These are phyloP conservation scores for Metridium senile DNA, from an alignment of 92 coral and sea anemone species.

Conservation along the genomic window DNA sequence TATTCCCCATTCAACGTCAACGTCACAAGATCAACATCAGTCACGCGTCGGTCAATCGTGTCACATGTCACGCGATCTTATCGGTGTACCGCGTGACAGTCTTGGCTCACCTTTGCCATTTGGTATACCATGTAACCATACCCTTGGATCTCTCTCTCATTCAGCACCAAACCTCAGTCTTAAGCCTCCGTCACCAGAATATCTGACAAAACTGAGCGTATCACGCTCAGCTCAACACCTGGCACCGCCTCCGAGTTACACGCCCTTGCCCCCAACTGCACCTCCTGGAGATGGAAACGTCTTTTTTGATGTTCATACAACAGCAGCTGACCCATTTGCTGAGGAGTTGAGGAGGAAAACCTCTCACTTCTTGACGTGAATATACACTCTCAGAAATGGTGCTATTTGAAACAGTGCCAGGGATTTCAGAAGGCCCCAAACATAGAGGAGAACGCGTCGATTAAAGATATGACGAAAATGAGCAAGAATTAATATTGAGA, in stretches of 20 bases:
- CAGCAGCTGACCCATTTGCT: neutral
- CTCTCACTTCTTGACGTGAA: too few relatives aligned
- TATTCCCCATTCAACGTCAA: neutral
- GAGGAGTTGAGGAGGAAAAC: neutral
- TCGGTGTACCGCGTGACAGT: neutral
- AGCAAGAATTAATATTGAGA: too few relatives aligned
- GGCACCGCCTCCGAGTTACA: neutral
- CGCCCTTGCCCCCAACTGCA: conserved; percentile 1
- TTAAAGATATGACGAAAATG: too few relatives aligned
- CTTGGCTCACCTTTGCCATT: neutral
- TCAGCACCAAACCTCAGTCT: neutral
- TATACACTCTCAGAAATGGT: too few relatives aligned
- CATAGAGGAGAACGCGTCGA: too few relatives aligned
- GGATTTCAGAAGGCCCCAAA: too few relatives aligned
- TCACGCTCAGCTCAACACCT: neutral
- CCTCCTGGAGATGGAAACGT: neutral
- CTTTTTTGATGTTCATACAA: neutral
- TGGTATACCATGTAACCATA: neutral
- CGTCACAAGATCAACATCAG: neutral
- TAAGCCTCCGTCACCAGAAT: neutral
- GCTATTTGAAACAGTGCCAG: too few relatives aligned
- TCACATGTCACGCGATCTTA: neutral
- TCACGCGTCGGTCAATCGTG: neutral
- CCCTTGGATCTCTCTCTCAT: neutral
- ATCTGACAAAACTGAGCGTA: neutral